Evolutionary conservation across 2,888 invertebrate genomes (phyloP), one percentile per base, ranked within the genome.

Genomic region (Rambutsinella grinnellia): DNA sequence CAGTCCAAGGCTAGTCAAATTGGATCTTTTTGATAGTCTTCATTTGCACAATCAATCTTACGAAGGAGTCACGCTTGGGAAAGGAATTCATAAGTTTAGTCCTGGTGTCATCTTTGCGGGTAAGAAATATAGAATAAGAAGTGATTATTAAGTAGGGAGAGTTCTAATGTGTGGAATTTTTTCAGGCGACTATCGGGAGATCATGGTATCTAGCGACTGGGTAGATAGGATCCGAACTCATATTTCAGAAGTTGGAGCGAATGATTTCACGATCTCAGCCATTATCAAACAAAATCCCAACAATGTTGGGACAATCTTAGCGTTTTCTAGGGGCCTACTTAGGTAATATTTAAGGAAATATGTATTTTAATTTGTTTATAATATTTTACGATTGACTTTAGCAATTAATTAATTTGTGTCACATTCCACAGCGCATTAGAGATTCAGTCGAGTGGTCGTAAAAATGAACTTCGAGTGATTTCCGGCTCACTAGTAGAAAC

Each of bases 381-480:
- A 53, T 54, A 24, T 67, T 15, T 36, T 26, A 17, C 23, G 15
- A n/a, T n/a, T n/a, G n/a, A n/a, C n/a, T n/a, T 26, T 13, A 26
- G 15, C 58, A 23, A 47, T 28, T 57, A 28, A 23, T 47, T 23
- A 3, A 47, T 85, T 85, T 84, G n/a, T n/a, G n/a, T n/a, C n/a
- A n/a, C n/a, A n/a, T n/a, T 84, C 86, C 86, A 85, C 89, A 93
- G 95, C 90, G 94, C 93, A 89, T 90, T 95, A 89, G 95, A 96
- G 90, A 90, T 96, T 88, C 94, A 95, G 89, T 95, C 94, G 86
- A 94, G 94, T 88, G 95, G 95, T 84, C 91, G 94, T 81, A 92
- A 92, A 85, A 93, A 94, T 87, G 95, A 95, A 88, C 91, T 94
- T 86, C 91, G 94, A 84, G 89, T 94, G 86, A 93, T 94, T 88